These are phyloP conservation scores for Meloidogyne chitwoodi DNA, from an alignment of 1,140 invertebrate species.

Conservation along the genomic window DNA sequence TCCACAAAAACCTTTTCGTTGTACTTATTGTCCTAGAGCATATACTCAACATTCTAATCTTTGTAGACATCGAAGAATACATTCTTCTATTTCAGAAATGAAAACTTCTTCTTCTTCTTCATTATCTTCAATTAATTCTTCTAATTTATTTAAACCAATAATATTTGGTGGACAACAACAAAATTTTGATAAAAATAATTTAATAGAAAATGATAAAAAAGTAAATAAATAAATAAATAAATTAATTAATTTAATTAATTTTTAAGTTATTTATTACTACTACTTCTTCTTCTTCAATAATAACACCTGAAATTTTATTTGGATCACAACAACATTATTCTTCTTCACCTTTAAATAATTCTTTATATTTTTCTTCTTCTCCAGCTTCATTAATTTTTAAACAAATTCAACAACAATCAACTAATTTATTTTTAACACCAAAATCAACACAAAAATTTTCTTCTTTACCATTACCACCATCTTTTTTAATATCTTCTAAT, in stretches of 20 bases:
- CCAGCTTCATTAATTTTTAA: not conserved
- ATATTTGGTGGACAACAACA: not conserved
- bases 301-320: not conserved
- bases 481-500: not conserved
- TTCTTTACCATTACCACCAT: not conserved
- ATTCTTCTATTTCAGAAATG: constrained; percentile 62
- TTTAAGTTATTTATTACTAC: not conserved
- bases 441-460: not conserved
- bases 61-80: constrained; percentile 97
- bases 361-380: not conserved
- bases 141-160: not conserved
- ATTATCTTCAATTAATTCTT: not conserved
- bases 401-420: not conserved
- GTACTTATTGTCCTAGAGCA: constrained; percentile 60
- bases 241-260: too few relatives aligned
- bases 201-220: too few relatives aligned
- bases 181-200: too few relatives aligned
- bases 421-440: not conserved
- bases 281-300: not conserved
- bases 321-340: not conserved
- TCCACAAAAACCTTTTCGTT: constrained; percentile 74
- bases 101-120: not conserved
- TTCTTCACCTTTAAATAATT: not conserved
- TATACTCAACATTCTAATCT: constrained; percentile 99
- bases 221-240: too few relatives aligned